Percentiles rank a stretch among this genome's conserved stretches.
These are phyloP conservation scores for Urocolius indicus DNA, from an alignment of 2,113 vertebrate species.

Conservation along the genomic window DNA sequence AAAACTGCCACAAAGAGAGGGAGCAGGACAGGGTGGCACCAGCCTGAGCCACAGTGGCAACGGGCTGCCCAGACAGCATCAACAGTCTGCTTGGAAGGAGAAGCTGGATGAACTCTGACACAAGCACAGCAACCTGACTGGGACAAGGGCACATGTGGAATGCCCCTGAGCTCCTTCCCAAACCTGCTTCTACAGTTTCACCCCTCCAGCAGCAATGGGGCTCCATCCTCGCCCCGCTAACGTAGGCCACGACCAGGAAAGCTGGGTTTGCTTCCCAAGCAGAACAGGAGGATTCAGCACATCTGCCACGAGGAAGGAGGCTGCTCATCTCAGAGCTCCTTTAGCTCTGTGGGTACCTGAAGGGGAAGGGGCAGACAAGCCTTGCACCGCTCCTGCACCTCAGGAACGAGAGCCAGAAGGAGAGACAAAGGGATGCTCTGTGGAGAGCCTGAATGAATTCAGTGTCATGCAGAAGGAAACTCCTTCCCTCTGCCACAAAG, in stretches of 20 bases:
- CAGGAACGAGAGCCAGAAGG: background rate
- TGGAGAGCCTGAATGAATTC: background rate
- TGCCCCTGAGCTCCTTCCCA: background rate
- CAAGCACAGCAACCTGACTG: background rate
- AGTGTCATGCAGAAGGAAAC: background rate
- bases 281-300: background rate
- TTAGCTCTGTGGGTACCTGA: background rate
- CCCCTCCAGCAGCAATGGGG: accelerated
- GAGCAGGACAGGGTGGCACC: background rate
- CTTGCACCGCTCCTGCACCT: background rate
- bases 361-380: background rate
- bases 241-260: accelerated
- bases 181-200: background rate
- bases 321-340: background rate
- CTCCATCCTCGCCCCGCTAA: accelerated
- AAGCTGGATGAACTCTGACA: background rate
- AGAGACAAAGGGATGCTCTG: background rate
- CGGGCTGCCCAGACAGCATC: background rate
- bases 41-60: background rate
- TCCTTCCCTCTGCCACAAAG: background rate
- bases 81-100: background rate
- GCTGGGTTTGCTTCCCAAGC: background rate
- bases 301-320: accelerated
- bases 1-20: background rate
- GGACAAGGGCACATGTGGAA: background rate